phyloP scores from a whole-genome alignment of 53 echinoderm and acorn worm genomes.

The Antedon mediterranea region DNA sequence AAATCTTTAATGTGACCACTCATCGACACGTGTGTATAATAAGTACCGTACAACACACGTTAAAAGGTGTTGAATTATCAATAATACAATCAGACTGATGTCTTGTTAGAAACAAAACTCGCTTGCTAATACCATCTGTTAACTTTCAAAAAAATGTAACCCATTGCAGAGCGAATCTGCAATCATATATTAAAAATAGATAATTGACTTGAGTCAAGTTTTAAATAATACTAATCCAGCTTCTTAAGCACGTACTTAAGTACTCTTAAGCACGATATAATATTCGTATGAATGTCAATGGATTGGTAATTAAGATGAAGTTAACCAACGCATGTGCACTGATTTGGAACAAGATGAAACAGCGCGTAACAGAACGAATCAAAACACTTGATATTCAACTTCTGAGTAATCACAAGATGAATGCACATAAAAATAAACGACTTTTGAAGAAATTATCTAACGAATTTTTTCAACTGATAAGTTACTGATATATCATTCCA shows the following conservation, averaged over 20 bases:
- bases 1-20: neutral
- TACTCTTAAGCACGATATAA: neutral
- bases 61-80: neutral
- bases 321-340: neutral
- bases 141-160: neutral
- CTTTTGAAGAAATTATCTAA: neutral
- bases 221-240: neutral
- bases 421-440: neutral
- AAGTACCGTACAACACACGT: neutral
- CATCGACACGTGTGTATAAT: neutral
- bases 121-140: neutral
- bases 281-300: neutral
- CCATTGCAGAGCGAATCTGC: neutral
- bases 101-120: neutral
- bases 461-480: neutral
- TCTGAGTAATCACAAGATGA: neutral
- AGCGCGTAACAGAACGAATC: neutral
- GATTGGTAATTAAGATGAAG: neutral
- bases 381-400: neutral
- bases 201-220: neutral
- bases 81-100: neutral
- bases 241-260: neutral
- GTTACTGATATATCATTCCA: neutral
- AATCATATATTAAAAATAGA: neutral
- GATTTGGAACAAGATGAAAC: neutral